phyloP scores from a whole-genome alignment of 2,113 vertebrate species.

The Clupea harengus region DNA sequence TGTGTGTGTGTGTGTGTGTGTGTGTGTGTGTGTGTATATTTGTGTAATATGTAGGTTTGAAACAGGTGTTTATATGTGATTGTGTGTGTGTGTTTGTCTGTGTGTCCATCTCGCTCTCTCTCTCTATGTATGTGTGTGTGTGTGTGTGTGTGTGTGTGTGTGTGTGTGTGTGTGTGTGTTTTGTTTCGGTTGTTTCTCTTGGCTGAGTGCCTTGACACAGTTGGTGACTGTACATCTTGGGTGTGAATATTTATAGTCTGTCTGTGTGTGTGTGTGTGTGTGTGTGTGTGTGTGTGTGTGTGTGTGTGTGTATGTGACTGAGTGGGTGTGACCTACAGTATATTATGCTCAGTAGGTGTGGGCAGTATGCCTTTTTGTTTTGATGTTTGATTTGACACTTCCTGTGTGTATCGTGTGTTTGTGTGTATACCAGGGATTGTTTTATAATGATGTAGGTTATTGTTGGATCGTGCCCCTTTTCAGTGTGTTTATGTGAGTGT shows the following conservation, averaged over 20 bases:
- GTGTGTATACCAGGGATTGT: background rate
- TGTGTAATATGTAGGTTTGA: background rate
- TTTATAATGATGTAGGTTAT: no score
- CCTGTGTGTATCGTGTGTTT: background rate
- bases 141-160: no score
- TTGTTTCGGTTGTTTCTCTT: constrained; percentile 19
- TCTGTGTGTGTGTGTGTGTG: constrained; percentile 11
- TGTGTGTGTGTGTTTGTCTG: background rate
- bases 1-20: background rate
- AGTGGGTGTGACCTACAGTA: background rate
- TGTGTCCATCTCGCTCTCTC: background rate
- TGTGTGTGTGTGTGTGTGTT: background rate
- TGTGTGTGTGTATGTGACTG: constrained; percentile 20
- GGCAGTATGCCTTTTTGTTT: background rate
- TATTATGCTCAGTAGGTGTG: background rate
- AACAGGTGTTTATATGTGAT: background rate
- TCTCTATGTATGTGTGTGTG: background rate
- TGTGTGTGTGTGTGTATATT: no score
- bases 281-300: constrained; percentile 14
- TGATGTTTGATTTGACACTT: background rate
- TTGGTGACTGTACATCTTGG: constrained; percentile 20
- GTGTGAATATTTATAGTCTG: background rate
- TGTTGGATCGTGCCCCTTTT: background rate
- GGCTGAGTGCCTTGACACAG: constrained; percentile 1
- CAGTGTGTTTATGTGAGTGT: background rate